A percentile compares a stretch with the other conserved stretches of the same genome.
Conservation (phyloP, 2,113 vertebrate species). For the Lepisosteus osseus region DNA sequence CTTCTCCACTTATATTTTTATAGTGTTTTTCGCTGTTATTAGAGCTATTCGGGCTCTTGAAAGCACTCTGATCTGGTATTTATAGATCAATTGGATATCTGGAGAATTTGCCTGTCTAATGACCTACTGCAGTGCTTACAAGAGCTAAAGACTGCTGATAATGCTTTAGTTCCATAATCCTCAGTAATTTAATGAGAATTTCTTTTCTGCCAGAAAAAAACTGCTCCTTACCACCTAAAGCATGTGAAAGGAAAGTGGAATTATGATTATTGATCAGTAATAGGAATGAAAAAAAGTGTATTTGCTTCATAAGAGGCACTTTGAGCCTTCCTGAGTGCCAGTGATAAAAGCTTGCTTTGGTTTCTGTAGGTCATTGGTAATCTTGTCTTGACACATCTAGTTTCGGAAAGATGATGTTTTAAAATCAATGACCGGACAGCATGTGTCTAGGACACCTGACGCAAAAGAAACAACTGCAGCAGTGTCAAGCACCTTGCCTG, state of each 20-base stretch:
- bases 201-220: neutral
- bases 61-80: neutral
- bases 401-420: no score
- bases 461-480: no score
- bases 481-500: no score
- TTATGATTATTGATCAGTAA: no score
- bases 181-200: neutral
- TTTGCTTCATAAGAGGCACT: no score
- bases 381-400: no score
- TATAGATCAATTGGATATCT: slow-evolving; percentile 5
- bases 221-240: neutral
- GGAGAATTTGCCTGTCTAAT: neutral
- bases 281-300: no score
- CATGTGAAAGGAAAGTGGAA: neutral
- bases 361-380: no score
- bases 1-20: neutral
- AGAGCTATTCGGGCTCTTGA: neutral
- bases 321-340: no score
- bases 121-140: neutral
- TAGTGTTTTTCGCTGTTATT: neutral
- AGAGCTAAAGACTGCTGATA: neutral
- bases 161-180: neutral
- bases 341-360: no score
- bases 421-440: no score
- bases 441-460: no score